These are phyloP conservation scores for Chlamydotis undulata DNA, from an alignment of 2,113 vertebrate genomes.

Conservation along the genomic window DNA sequence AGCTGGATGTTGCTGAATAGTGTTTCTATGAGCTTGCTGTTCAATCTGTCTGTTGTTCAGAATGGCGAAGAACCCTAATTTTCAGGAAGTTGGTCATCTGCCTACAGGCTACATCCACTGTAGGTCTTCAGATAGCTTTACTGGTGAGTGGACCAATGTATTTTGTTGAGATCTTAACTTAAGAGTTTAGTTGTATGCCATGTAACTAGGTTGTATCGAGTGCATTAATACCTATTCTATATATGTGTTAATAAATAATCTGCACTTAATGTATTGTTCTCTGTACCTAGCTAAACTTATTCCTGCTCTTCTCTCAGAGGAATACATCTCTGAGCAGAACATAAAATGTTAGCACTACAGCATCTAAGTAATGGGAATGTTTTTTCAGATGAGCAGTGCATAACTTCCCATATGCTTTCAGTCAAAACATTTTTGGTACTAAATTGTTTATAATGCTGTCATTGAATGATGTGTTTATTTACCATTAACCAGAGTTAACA, in stretches of 20 bases:
- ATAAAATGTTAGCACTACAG: accelerated
- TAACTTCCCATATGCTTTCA: background rate
- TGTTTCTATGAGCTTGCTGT: background rate
- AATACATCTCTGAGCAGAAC: accelerated
- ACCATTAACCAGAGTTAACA: background rate
- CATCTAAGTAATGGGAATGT: background rate
- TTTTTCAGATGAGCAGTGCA: background rate
- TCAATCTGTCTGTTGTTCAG: background rate
- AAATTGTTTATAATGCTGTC: background rate
- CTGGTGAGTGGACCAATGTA: background rate
- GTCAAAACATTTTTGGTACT: background rate
- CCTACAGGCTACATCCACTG: constrained; percentile 3
- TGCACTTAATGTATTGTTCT: background rate
- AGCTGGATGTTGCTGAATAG: constrained; percentile 33
- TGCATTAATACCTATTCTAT: background rate
- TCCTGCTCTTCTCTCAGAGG: background rate
- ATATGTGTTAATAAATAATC: background rate
- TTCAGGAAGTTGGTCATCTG: constrained; percentile 42
- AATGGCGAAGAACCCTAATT: constrained; percentile 67
- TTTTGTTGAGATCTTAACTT: background rate
- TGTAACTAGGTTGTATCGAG: background rate
- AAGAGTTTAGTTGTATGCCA: background rate
- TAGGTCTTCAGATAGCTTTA: constrained; percentile 37
- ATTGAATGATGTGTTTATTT: background rate
- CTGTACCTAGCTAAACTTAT: background rate